phyloP scores from a whole-genome alignment of 2,888 invertebrate species.

The Allophyes oxyacanthae region DNA sequence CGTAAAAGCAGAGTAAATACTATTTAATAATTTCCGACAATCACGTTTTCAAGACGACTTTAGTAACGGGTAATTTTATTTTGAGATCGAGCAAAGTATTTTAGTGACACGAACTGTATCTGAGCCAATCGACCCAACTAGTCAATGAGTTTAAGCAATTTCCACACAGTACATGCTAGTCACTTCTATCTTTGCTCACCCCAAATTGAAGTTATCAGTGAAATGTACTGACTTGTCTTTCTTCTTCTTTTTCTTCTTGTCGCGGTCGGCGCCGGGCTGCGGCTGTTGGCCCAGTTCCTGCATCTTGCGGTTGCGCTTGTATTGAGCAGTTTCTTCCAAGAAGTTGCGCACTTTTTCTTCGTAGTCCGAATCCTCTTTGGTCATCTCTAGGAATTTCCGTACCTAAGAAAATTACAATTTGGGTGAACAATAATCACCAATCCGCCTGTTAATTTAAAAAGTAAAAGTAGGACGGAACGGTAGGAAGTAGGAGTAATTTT shows the following conservation, averaged over 20 bases:
- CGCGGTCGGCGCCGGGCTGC: conserved; percentile 82
- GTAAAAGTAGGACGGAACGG: too few species aligned
- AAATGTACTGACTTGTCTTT: conserved; percentile 84
- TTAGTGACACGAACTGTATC: too few species aligned
- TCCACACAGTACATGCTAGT: conserved; percentile 3
- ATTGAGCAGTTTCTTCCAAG: conserved; percentile 94
- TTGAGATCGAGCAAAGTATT: conserved; percentile 16
- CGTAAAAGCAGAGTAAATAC: too few species aligned
- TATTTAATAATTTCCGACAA: too few species aligned
- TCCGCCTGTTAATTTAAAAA: too few species aligned
- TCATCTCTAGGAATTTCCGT: conserved; percentile 93
- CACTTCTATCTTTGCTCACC: conserved; percentile 34
- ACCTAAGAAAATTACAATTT: conserved; percentile 77
- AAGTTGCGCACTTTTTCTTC: conserved; percentile 96
- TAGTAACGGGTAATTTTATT: too few species aligned
- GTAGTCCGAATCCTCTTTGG: conserved; percentile 95
- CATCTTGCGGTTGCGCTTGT: conserved; percentile 92
- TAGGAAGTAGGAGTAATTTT: too few species aligned
- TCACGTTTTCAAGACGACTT: too few species aligned
- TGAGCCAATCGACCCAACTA: too few species aligned
- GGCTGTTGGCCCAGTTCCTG: conserved; percentile 91
- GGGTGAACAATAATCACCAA: too few species aligned
- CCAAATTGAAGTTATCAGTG: conserved; percentile 45
- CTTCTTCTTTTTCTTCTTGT: conserved; percentile 88
- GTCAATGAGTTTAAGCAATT: background rate